A percentile compares a stretch with the other conserved stretches of the same genome.
These are phyloP conservation scores for Phthorimaea operculella DNA, from an alignment of 1,140 invertebrate genomes.

Conservation along the genomic window DNA sequence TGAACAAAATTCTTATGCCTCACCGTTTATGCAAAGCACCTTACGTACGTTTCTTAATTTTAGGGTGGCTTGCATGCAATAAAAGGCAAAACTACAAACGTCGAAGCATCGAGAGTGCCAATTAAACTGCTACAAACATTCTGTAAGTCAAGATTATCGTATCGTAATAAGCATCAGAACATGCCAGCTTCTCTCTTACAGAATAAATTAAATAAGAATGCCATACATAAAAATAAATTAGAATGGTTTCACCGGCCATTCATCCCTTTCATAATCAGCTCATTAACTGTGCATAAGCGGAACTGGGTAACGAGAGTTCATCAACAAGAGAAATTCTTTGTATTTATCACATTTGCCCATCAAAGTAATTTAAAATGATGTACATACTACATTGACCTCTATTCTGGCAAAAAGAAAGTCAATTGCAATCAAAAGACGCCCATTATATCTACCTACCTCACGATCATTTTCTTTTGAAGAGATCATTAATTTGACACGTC, in stretches of 20 bases:
- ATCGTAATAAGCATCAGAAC: constrained; percentile 56
- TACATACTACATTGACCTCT: no score
- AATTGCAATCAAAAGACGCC: no score
- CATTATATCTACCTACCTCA: no score
- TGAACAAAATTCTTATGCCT: no score
- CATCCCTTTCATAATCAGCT: constrained; percentile 23
- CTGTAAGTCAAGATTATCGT: constrained; percentile 63
- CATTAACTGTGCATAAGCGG: constrained; percentile 33
- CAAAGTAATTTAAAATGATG: neutral
- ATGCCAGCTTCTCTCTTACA: constrained; percentile 50
- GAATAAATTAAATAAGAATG: constrained; percentile 64
- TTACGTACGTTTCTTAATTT: neutral
- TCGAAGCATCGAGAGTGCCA: constrained; percentile 48
- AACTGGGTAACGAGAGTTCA: constrained; percentile 15
- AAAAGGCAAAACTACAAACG: constrained; percentile 43
- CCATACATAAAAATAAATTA: constrained; percentile 54
- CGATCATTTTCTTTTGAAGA: no score
- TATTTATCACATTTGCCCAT: constrained; percentile 12
- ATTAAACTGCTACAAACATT: constrained; percentile 59
- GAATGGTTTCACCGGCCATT: constrained; percentile 36
- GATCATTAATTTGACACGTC: no score
- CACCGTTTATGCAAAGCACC: neutral
- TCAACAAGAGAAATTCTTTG: constrained; percentile 13
- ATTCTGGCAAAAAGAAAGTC: no score
- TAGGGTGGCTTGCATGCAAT: constrained; percentile 18